Percentiles rank a stretch among this genome's conserved stretches.
Conservation (phyloP, 2,113 vertebrate species). For the Aramus guarauna region DNA sequence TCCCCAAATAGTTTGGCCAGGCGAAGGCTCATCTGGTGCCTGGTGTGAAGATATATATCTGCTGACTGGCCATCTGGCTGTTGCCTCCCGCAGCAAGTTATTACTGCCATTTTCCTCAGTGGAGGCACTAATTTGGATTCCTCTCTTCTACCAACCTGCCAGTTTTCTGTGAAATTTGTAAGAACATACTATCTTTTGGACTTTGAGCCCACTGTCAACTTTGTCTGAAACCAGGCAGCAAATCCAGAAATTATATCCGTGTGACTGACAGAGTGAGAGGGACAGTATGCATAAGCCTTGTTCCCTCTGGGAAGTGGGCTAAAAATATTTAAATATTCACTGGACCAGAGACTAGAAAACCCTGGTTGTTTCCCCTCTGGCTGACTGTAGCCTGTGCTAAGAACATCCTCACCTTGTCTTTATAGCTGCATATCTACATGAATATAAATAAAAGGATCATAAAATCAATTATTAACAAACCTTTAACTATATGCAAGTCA, state of each 20-base stretch:
- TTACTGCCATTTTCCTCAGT: constrained; percentile 12
- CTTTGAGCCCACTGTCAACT: neutral
- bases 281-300: neutral
- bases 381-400: neutral
- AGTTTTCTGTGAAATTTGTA: neutral
- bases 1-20: constrained; percentile 41
- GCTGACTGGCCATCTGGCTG: constrained; percentile 57
- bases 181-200: neutral
- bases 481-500: neutral
- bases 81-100: constrained; percentile 49
- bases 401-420: neutral
- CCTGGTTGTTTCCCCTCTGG: neutral
- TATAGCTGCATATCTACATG: neutral
- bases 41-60: constrained; percentile 24
- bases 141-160: constrained; percentile 19
- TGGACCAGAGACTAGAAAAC: neutral
- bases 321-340: neutral
- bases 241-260: neutral
- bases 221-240: neutral
- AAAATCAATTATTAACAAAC: neutral
- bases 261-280: neutral
- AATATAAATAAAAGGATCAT: neutral
- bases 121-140: constrained; percentile 31
- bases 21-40: constrained; percentile 27
- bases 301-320: neutral